Evolutionary conservation across 2,113 vertebrate species (phyloP).

Genomic region (Rhodinocichla rosea): DNA sequence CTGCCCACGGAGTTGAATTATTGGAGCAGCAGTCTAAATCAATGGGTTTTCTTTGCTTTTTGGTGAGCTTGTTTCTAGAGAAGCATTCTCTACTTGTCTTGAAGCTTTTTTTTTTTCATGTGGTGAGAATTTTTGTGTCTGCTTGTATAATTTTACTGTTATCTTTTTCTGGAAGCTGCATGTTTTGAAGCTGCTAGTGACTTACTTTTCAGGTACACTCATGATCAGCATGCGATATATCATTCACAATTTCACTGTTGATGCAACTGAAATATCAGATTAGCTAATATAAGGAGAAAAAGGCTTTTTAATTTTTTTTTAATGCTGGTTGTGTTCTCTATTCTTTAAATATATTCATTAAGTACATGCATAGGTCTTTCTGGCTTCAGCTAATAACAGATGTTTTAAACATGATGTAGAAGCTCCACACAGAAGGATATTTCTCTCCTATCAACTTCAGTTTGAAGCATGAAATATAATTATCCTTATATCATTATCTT

Average conservation of each 20-base stretch:
- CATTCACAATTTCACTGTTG: background rate
- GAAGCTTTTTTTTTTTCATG: background rate
- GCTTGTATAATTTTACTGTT: background rate
- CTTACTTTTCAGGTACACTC: background rate
- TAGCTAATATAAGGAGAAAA: background rate
- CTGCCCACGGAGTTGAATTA: background rate
- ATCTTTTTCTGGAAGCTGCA: background rate
- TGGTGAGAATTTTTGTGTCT: background rate
- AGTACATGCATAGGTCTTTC: constrained; percentile 50
- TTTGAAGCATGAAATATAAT: constrained; percentile 75
- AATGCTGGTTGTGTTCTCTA: background rate
- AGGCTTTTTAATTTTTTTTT: background rate
- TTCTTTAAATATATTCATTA: constrained; percentile 41
- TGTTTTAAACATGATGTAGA: constrained; percentile 59
- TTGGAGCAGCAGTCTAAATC: background rate
- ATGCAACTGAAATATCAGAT: background rate
- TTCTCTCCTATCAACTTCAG: constrained; percentile 73
- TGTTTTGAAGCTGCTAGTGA: background rate
- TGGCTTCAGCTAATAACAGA: constrained; percentile 60
- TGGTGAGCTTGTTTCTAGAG: background rate
- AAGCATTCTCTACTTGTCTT: background rate
- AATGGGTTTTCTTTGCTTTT: background rate
- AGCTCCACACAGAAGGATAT: constrained; percentile 60
- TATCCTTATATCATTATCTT: constrained; percentile 77
- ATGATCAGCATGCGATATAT: background rate